Percentiles rank a stretch among this genome's conserved stretches.
These are phyloP conservation scores for Sialia sialis DNA, from an alignment of 2,113 vertebrate species.

Conservation along the genomic window DNA sequence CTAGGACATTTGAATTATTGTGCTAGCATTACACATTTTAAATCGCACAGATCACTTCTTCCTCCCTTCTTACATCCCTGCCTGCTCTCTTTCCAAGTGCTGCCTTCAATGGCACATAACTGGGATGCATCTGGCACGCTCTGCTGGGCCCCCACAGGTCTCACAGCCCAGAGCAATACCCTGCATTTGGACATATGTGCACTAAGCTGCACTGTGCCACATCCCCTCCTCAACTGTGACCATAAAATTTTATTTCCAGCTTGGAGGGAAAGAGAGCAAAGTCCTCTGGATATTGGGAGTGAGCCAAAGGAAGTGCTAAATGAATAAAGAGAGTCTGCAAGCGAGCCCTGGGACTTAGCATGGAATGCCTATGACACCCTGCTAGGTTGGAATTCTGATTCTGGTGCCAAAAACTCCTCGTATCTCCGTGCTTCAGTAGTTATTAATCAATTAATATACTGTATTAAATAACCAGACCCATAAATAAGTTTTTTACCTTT, in stretches of 20 bases:
- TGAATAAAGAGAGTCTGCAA: not conserved
- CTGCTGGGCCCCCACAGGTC: not conserved
- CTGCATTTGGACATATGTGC: not conserved
- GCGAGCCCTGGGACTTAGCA: not conserved
- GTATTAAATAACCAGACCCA: not conserved
- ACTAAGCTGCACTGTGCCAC: not conserved
- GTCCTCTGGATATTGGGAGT: not conserved
- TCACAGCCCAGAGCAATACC: not conserved
- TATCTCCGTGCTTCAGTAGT: not conserved
- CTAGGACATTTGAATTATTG: not conserved
- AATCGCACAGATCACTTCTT: not conserved
- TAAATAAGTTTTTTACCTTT: not conserved
- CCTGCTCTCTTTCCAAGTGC: not conserved
- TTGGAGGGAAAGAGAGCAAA: not conserved
- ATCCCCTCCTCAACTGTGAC: not conserved
- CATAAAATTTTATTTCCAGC: not conserved
- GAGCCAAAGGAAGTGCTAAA: slow-evolving; percentile 2
- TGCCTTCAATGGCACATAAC: not conserved
- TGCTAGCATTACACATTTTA: not conserved
- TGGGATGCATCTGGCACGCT: not conserved
- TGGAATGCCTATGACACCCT: not conserved
- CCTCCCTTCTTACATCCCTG: not conserved
- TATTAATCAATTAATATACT: not conserved
- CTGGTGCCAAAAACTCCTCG: not conserved
- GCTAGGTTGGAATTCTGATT: not conserved